Evolutionary conservation across 2,888 invertebrate species (phyloP), one percentile per base, ranked within the genome.

Genomic region (Trimorus sp.): DNA sequence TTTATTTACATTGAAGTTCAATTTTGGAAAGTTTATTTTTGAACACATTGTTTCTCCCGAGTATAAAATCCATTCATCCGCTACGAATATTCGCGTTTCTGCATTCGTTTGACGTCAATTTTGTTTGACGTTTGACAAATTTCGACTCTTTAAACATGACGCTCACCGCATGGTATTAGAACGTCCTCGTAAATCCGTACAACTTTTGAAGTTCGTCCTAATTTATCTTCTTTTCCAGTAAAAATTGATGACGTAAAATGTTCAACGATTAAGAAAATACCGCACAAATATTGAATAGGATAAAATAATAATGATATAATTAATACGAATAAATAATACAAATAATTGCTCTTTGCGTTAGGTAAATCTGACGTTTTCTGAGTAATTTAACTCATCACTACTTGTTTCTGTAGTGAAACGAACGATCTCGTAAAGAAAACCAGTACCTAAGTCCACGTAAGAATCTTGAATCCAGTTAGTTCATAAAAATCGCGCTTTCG

Each of bases 61-160:
- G 7, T 36, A 48, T 15, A 11, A 62, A 48, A 62, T 9, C 6
- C 36, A 53, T 53, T 38, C 38, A 36, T 12, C 26, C 37, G 51
- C 51, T 63, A 63, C 48, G 38, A 51, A 49, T 14, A 38, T 51
- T 37, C 37, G 7, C 14, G 48, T 49, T 62, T 62, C 36, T 51
- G 51, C 15, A 15, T 51, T 66, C 65, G 63, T 66, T 54, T 54
- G 16, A 66, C 40, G 65, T 66, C 65, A 66, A 54, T 66, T 53
- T 66, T 42, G 36, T 66, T 66, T 66, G 56, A 68, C 68, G 65
- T 66, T 54, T 56, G 68, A 54, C 54, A 68, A 68, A 56, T 68
- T 66, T 12, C 12, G 26, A 53, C 16, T 12, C 42, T 8, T 66
- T 42, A 42, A 26, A 54, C 15, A 40, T 54, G 36, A 66, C 54